Conservation (phyloP, 2,888 invertebrate genomes). For the Iphiclides podalirius region DNA sequence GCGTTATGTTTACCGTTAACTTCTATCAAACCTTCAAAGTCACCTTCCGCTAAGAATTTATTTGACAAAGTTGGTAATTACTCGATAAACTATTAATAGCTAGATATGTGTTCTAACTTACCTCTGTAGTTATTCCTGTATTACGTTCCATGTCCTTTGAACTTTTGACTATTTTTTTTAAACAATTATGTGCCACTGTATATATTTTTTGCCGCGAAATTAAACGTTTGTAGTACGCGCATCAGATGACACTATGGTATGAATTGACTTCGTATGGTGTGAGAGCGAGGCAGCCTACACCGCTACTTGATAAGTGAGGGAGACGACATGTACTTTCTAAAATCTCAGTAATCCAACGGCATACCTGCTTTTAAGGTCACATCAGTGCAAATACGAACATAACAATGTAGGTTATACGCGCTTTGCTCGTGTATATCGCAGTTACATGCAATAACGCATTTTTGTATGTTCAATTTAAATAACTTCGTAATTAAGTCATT, state of each 20-base stretch:
- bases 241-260: slow-evolving; percentile 29
- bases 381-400: slow-evolving; percentile 37
- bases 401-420: slow-evolving; percentile 2
- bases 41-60: not conserved
- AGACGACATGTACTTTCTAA: slow-evolving; percentile 65
- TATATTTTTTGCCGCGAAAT: slow-evolving; percentile 6
- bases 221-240: slow-evolving; percentile 31
- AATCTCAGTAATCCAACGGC: slow-evolving; percentile 47
- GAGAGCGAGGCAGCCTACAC: slow-evolving; percentile 39
- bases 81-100: not conserved
- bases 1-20: not conserved
- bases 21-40: not conserved
- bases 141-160: slow-evolving; percentile 11
- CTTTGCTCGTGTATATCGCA: not conserved
- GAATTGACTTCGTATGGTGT: slow-evolving; percentile 15
- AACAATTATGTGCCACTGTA: not conserved
- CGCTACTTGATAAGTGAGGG: slow-evolving; percentile 31
- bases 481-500: not conserved
- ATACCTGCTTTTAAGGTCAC: slow-evolving; percentile 66
- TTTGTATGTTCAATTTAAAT: not conserved
- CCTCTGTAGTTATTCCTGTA: not conserved
- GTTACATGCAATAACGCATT: not conserved
- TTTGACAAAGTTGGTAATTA: not conserved
- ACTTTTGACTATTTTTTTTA: slow-evolving; percentile 13
- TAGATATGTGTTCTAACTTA: slow-evolving; percentile 6